These are phyloP conservation scores for Eupeodes luniger DNA, from an alignment of 2,888 invertebrate species.

Conservation along the genomic window DNA sequence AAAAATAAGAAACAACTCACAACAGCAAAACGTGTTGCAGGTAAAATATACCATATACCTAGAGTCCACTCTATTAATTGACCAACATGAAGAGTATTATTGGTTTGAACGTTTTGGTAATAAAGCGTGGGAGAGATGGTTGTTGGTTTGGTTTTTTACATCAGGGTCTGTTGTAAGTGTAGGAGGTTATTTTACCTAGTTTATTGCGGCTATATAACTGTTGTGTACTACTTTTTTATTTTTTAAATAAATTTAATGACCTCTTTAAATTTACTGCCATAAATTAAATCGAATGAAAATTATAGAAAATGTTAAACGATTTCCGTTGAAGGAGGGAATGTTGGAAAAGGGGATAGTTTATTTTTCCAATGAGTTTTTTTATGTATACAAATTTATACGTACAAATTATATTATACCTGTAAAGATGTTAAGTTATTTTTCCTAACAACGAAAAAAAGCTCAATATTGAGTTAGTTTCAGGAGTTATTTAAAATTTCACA, in stretches of 20 bases:
- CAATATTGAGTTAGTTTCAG: too few relatives aligned
- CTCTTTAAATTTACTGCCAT: neutral
- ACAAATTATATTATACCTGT: too few relatives aligned
- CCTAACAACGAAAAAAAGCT: too few relatives aligned
- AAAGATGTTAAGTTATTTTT: too few relatives aligned
- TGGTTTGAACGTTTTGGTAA: neutral
- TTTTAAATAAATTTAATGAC: neutral
- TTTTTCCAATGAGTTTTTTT: too few relatives aligned
- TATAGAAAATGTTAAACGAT: neutral
- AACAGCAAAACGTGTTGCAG: conserved; percentile 12
- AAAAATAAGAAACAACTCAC: neutral
- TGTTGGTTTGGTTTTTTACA: neutral
- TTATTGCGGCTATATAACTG: neutral
- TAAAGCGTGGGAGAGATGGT: conserved; percentile 19
- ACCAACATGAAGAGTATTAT: conserved; percentile 25
- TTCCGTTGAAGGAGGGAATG: neutral
- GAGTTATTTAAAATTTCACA: too few relatives aligned
- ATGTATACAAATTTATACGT: too few relatives aligned
- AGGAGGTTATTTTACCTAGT: conserved; percentile 27
- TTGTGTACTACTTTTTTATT: neutral
- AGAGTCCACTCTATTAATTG: conserved; percentile 25
- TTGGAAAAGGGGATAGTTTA: too few relatives aligned
- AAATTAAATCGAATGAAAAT: neutral
- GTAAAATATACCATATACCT: too few relatives aligned
- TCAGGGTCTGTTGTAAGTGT: conserved; percentile 21